Conservation (phyloP, 2,888 invertebrate species). For the Hartigia nigra region DNA sequence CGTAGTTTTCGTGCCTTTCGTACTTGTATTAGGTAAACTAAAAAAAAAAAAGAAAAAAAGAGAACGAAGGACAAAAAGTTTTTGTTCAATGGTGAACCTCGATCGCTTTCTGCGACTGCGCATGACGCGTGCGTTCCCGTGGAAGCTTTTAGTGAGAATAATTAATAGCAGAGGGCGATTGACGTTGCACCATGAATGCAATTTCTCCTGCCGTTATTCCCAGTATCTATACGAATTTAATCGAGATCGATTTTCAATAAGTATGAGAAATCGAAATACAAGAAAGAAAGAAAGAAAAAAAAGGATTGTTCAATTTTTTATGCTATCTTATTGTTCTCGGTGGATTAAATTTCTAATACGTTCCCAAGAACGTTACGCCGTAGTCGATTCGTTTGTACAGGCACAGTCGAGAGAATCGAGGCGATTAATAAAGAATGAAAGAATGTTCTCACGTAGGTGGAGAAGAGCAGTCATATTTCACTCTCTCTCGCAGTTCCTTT, state of each 20-base stretch:
- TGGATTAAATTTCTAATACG: neutral
- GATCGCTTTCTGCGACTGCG: constrained; percentile 53
- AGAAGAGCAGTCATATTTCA: neutral
- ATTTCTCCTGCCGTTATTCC: neutral
- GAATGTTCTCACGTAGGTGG: neutral
- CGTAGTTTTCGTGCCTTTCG: neutral
- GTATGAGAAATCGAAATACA: neutral
- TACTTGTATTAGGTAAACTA: neutral
- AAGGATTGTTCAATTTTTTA: neutral
- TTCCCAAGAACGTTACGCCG: neutral
- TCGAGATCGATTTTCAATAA: neutral
- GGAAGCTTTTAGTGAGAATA: neutral
- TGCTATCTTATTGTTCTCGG: neutral
- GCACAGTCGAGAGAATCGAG: neutral
- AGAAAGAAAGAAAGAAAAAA: neutral
- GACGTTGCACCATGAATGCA: constrained; percentile 54
- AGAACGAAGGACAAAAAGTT: neutral
- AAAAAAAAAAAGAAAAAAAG: neutral
- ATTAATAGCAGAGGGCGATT: constrained; percentile 52
- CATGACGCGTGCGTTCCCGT: neutral
- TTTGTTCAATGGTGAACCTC: constrained; percentile 54
- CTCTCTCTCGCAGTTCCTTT: neutral
- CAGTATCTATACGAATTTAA: neutral
- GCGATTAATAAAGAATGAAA: neutral
- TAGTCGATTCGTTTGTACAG: neutral